A percentile compares a stretch with the other conserved stretches of the same genome.
phyloP scores from a whole-genome alignment of 2,113 vertebrate genomes.

The Scalopus aquaticus region DNA sequence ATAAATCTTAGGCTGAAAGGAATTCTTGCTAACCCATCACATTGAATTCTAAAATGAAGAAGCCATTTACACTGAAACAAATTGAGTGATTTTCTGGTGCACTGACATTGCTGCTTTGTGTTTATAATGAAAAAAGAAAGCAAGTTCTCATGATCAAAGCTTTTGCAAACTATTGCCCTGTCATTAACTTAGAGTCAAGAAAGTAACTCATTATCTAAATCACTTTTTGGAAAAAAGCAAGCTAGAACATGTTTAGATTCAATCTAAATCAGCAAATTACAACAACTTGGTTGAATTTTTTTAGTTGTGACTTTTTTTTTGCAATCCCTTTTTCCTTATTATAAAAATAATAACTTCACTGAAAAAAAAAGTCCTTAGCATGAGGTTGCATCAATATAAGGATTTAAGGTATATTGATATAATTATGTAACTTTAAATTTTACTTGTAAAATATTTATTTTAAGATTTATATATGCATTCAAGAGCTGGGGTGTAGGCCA shows the following conservation, averaged over 20 bases:
- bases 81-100: background rate
- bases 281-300: background rate
- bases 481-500: too few relatives aligned
- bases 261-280: background rate
- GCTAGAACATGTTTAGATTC: background rate
- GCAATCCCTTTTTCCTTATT: background rate
- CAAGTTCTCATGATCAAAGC: background rate
- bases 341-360: background rate
- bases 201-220: constrained; percentile 17
- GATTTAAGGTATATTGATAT: background rate
- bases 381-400: background rate
- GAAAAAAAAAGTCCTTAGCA: background rate
- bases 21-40: constrained; percentile 11
- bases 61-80: background rate
- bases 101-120: background rate
- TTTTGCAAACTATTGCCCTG: background rate
- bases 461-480: too few relatives aligned
- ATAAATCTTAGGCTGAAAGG: background rate
- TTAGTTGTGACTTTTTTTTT: background rate
- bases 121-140: constrained; percentile 29
- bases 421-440: background rate
- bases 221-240: background rate
- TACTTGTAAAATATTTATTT: background rate
- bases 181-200: constrained; percentile 15
- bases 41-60: constrained; percentile 25